Percentiles rank a stretch among this genome's conserved stretches.
phyloP scores from a whole-genome alignment of 2,888 invertebrate genomes.

The Chrysina gloriosa region DNA sequence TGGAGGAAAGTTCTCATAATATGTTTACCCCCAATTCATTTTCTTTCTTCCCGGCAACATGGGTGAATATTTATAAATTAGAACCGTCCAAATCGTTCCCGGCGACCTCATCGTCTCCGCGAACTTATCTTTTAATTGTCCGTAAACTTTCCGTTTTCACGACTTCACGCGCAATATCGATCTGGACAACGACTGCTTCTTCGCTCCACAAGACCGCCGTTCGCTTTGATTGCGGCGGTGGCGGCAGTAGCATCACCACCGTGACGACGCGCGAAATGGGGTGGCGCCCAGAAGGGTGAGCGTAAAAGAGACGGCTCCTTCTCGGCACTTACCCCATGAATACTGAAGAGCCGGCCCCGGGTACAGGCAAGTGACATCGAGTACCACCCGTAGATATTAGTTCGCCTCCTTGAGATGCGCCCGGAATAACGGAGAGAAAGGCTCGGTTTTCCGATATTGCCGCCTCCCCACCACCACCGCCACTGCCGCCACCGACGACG shows the following conservation, averaged over 20 bases:
- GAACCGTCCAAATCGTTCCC: neutral
- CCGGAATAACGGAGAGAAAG: constrained; percentile 24
- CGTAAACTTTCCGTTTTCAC: neutral
- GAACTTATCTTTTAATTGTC: neutral
- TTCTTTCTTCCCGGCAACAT: too few relatives aligned
- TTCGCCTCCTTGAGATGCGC: constrained; percentile 48
- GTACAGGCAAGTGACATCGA: constrained; percentile 58
- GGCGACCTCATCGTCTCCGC: neutral
- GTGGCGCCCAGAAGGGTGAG: constrained; percentile 3
- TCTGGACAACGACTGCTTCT: neutral
- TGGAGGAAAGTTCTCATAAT: too few relatives aligned
- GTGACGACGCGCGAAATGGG: neutral
- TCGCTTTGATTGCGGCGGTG: constrained; percentile 41
- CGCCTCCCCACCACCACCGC: neutral
- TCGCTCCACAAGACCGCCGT: constrained; percentile 9
- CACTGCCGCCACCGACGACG: neutral
- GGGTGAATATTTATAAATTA: neutral
- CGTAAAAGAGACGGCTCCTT: constrained; percentile 19
- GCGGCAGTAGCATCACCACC: neutral
- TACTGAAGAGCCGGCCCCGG: constrained; percentile 50
- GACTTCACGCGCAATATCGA: constrained; percentile 25
- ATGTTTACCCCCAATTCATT: too few relatives aligned
- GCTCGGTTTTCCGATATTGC: constrained; percentile 19
- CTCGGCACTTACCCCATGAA: constrained; percentile 51
- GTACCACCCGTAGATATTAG: constrained; percentile 57